A percentile compares a stretch with the other conserved stretches of the same genome.
Evolutionary conservation across 1,140 invertebrate genomes (phyloP).

Genomic region (Aphaenogaster ashmeadi): DNA sequence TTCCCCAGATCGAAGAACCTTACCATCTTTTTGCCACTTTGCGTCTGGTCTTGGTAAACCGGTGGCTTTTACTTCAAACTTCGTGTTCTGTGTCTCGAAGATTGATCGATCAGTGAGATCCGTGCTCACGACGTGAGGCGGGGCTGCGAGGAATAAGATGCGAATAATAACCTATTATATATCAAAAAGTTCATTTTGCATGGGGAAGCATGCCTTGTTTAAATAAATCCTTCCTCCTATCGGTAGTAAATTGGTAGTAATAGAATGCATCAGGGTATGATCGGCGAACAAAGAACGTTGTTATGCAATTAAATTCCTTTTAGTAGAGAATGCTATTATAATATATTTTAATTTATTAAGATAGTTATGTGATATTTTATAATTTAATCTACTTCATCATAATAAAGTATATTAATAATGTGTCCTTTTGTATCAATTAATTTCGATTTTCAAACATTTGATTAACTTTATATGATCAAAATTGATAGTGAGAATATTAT

Average conservation of each 20-base stretch:
- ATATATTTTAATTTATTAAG: conserved; percentile 4
- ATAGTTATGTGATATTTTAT: not conserved
- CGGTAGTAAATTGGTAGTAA: not conserved
- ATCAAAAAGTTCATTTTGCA: not conserved
- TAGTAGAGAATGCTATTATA: not conserved
- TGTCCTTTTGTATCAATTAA: not conserved
- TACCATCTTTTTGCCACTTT: conserved; percentile 92
- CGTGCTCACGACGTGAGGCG: conserved; percentile 91
- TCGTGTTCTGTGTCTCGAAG: conserved; percentile 92
- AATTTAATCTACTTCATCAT: conserved; percentile 1
- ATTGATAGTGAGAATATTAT: not conserved
- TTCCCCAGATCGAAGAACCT: conserved; percentile 89
- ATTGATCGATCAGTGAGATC: conserved; percentile 92
- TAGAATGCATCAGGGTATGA: not conserved
- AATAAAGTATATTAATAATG: not conserved
- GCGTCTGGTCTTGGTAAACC: conserved; percentile 92
- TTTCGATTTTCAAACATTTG: not conserved
- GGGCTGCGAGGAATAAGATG: conserved; percentile 87
- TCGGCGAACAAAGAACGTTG: not conserved
- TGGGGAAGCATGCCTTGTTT: not conserved
- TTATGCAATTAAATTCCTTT: conserved; percentile 8
- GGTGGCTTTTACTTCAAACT: conserved; percentile 91
- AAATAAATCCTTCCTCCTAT: conserved; percentile 26
- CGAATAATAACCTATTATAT: not conserved
- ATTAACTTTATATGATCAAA: conserved; percentile 11